These are phyloP conservation scores for Diaphora mendica DNA, from an alignment of 2,888 invertebrate species.

Conservation along the genomic window DNA sequence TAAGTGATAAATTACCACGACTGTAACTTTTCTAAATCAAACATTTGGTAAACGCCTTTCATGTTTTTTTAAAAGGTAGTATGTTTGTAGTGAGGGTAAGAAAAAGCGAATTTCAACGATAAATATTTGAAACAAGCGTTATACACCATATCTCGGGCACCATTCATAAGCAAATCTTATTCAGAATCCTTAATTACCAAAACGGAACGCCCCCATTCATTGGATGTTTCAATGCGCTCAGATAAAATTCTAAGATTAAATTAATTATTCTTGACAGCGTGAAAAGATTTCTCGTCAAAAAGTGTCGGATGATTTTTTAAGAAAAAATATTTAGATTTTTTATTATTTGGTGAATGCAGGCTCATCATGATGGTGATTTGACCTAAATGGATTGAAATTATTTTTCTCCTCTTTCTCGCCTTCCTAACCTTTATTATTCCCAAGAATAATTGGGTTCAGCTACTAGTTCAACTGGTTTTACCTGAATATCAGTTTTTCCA, in stretches of 20 bases:
- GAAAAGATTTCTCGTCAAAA: slow-evolving; percentile 36
- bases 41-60: background rate
- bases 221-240: slow-evolving; percentile 27
- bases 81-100: background rate
- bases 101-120: slow-evolving; percentile 8
- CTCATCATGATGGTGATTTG: background rate
- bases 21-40: background rate
- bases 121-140: slow-evolving; percentile 24
- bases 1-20: background rate
- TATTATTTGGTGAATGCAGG: background rate
- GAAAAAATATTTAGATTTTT: background rate
- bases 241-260: slow-evolving; percentile 48
- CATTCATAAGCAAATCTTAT: slow-evolving; percentile 50
- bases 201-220: slow-evolving; percentile 43
- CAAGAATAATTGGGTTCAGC: too few relatives aligned
- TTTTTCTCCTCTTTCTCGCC: too few relatives aligned
- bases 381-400: background rate
- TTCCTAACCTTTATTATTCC: too few relatives aligned
- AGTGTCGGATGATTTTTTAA: background rate
- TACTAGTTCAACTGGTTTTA: too few relatives aligned
- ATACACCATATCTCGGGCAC: slow-evolving; percentile 38
- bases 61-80: background rate
- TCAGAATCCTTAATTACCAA: slow-evolving; percentile 46
- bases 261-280: slow-evolving; percentile 47
- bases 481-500: too few relatives aligned